Evolutionary conservation across 2,888 invertebrate species (phyloP).

Genomic region (Polydrusus cervinus): DNA sequence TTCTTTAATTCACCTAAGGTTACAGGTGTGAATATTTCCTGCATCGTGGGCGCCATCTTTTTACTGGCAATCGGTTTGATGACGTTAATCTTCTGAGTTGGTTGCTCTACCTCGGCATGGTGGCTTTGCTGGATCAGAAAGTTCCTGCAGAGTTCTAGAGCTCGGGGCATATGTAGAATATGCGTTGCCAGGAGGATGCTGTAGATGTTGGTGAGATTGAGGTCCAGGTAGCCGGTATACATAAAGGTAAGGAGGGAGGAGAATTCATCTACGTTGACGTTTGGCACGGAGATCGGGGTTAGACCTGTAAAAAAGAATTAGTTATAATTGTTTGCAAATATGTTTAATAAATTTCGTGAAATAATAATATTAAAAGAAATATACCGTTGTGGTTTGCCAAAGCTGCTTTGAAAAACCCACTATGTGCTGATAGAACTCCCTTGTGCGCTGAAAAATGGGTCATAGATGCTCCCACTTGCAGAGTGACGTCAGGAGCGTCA

Average conservation of each 20-base stretch:
- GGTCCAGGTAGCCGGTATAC: slow-evolving; percentile 83
- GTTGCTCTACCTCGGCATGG: slow-evolving; percentile 49
- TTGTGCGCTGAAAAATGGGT: slow-evolving; percentile 82
- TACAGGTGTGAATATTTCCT: slow-evolving; percentile 60
- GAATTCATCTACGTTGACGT: slow-evolving; percentile 77
- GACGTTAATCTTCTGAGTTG: slow-evolving; percentile 65
- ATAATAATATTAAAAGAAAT: slow-evolving; percentile 3
- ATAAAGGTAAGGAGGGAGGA: slow-evolving; percentile 82
- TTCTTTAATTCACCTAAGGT: slow-evolving; percentile 60
- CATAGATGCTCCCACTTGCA: slow-evolving; percentile 78
- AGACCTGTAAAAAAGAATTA: slow-evolving; percentile 58
- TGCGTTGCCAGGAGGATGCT: slow-evolving; percentile 82
- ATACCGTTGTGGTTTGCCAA: slow-evolving; percentile 69
- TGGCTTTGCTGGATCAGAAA: slow-evolving; percentile 73
- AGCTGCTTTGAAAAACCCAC: slow-evolving; percentile 82
- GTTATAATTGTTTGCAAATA: background rate
- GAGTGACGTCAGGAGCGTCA: slow-evolving; percentile 75
- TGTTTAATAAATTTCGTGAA: background rate
- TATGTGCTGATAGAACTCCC: slow-evolving; percentile 78
- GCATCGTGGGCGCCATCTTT: slow-evolving; percentile 64
- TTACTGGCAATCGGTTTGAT: slow-evolving; percentile 76
- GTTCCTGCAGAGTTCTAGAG: slow-evolving; percentile 79
- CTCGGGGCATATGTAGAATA: slow-evolving; percentile 83
- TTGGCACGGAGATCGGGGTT: slow-evolving; percentile 72
- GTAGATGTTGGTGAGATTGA: slow-evolving; percentile 82